phyloP scores from a whole-genome alignment of 2,888 invertebrate species.

The Trimorus sp. region DNA sequence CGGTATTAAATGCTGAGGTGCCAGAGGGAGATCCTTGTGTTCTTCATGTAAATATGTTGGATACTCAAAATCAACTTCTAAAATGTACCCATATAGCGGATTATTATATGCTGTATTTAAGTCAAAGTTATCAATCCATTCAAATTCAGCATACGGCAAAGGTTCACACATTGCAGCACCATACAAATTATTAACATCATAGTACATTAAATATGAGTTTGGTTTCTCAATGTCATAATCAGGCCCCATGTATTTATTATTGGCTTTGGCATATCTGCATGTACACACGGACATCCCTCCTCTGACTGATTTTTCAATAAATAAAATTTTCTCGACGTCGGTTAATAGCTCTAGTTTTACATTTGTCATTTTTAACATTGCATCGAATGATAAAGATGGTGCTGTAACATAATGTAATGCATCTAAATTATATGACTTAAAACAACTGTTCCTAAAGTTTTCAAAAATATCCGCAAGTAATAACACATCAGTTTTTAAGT shows the following conservation, averaged over 20 bases:
- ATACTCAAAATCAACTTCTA: too few relatives aligned
- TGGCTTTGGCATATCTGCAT: slow-evolving; percentile 53
- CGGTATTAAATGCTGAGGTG: slow-evolving; percentile 21
- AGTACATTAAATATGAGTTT: slow-evolving; percentile 60
- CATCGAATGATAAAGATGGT: slow-evolving; percentile 13
- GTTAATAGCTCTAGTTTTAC: slow-evolving; percentile 8
- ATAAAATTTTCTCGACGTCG: slow-evolving; percentile 33
- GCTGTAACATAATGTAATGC: slow-evolving; percentile 21
- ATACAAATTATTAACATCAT: slow-evolving; percentile 70
- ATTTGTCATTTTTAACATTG: slow-evolving; percentile 5
- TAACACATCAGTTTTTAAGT: slow-evolving; percentile 14
- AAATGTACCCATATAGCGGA: too few relatives aligned
- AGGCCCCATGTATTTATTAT: slow-evolving; percentile 61
- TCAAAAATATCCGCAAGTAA: slow-evolving; percentile 41
- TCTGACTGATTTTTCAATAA: slow-evolving; percentile 11
- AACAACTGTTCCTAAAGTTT: slow-evolving; percentile 59
- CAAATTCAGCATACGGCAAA: slow-evolving; percentile 65
- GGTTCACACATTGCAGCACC: slow-evolving; percentile 44
- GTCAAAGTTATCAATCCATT: slow-evolving; percentile 1
- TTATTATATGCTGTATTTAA: too few relatives aligned
- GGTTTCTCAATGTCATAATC: slow-evolving; percentile 47
- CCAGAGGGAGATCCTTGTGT: slow-evolving; percentile 26
- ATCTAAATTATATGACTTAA: slow-evolving; percentile 15
- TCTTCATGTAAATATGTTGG: slow-evolving; percentile 3
- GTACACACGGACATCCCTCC: slow-evolving; percentile 13